These are phyloP conservation scores for Scaptomyza graminum DNA, from an alignment of 1,140 invertebrate species.

Conservation along the genomic window DNA sequence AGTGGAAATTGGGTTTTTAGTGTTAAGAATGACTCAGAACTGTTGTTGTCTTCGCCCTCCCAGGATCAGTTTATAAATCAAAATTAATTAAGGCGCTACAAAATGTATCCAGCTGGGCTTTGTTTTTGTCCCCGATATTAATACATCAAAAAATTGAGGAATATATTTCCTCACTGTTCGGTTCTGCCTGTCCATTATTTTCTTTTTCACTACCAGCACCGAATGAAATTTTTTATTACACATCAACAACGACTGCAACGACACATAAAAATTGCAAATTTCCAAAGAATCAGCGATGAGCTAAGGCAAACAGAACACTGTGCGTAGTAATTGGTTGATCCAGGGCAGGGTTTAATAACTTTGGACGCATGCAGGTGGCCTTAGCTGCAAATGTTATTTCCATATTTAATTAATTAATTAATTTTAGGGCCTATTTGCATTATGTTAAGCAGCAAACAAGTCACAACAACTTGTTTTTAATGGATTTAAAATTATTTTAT, in stretches of 20 bases:
- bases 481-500: too few relatives aligned
- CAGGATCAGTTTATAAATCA: slow-evolving; percentile 52
- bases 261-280: slow-evolving; percentile 59
- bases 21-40: neutral
- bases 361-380: slow-evolving; percentile 18
- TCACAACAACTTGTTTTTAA: too few relatives aligned
- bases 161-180: slow-evolving; percentile 14
- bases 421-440: slow-evolving; percentile 46
- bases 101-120: slow-evolving; percentile 60
- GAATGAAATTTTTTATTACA: slow-evolving; percentile 73
- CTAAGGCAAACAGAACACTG: too few relatives aligned
- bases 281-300: slow-evolving; percentile 56
- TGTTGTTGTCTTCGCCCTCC: neutral
- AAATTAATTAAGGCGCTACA: slow-evolving; percentile 67
- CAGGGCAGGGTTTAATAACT: neutral
- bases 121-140: slow-evolving; percentile 50
- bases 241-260: slow-evolving; percentile 32
- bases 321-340: too few relatives aligned
- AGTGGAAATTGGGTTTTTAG: neutral
- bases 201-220: slow-evolving; percentile 20
- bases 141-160: slow-evolving; percentile 65
- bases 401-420: slow-evolving; percentile 78
- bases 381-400: slow-evolving; percentile 57
- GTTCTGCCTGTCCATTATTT: neutral
- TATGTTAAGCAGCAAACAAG: slow-evolving; percentile 13